Evolutionary conservation across 2,113 vertebrate species (phyloP), one percentile per base, ranked within the genome.

Genomic region (Hucho hucho): DNA sequence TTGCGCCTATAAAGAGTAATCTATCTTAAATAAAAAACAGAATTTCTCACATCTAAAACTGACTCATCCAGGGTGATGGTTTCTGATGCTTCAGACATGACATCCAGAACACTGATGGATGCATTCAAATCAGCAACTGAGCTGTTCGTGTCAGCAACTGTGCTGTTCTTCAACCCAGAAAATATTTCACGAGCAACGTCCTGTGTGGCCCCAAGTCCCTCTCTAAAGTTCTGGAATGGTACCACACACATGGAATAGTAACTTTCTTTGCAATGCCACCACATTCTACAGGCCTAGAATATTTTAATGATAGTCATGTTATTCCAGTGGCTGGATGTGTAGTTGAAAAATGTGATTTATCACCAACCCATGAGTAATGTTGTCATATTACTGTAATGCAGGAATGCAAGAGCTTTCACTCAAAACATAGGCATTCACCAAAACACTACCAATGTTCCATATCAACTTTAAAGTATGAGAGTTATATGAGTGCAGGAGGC

Each of bases 181-280:
- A 94, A 94, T 68, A 94, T 89, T 0, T 1, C 0, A 2, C 9
- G 0, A 13, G 91, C 91, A 1, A 32, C 49, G 0, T 80, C n/a
- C 3, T 69, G 7, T 1, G 87, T 86, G 6, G 91, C 83, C 2
- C 90, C 92, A 16, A 87, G 77, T 72, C 93, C 93, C 70, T 76
- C 75, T 6, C 25, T 1, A 65, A 92, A 89, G 20, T 12, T 63
- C 93, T 94, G 72, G 11, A 72, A 69, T 6, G 46, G 77, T 67
- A 77, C 20, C 24, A 18, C 18, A 58, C n/a, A 61, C 4, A 69
- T 28, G 43, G 22, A 16, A 37, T 1, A n/a, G 29, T 9, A 43
- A 2, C 2, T 43, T 43, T 61, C 1, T 61, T 61, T 22, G n/a
- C 58, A 61, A 11, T 61, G 9, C 58, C 13, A n/a, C 24, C 58